These are phyloP conservation scores for Nasonia oneida DNA, from an alignment of 2,888 invertebrate genomes.

Conservation along the genomic window DNA sequence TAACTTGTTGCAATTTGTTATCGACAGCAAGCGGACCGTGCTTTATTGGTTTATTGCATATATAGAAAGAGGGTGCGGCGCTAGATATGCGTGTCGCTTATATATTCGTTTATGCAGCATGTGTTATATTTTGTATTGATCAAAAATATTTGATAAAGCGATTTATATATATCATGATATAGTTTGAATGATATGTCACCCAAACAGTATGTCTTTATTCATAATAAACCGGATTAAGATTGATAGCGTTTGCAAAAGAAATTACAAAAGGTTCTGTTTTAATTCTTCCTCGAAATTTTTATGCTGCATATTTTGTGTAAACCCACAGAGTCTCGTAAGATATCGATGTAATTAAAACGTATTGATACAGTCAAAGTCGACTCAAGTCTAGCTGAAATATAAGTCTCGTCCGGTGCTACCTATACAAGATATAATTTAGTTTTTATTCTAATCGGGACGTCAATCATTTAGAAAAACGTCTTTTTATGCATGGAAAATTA, in stretches of 20 bases:
- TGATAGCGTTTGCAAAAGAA: conserved; percentile 63
- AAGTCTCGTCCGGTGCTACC: conserved; percentile 38
- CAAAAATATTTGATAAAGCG: conserved; percentile 66
- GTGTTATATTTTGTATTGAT: conserved; percentile 64
- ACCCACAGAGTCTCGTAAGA: background rate
- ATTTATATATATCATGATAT: background rate
- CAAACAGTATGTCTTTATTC: conserved; percentile 71
- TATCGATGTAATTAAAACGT: background rate
- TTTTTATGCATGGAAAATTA: background rate
- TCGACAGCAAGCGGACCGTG: conserved; percentile 57
- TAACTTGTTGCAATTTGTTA: conserved; percentile 24
- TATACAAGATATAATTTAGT: background rate
- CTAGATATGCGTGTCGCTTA: conserved; percentile 65
- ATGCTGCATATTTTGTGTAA: background rate
- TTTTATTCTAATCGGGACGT: background rate
- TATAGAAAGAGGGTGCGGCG: conserved; percentile 70
- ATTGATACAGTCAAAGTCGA: background rate
- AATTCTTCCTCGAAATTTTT: background rate
- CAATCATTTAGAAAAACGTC: conserved; percentile 9
- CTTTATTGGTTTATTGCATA: conserved; percentile 63
- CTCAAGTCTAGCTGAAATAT: conserved; percentile 26
- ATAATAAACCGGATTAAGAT: conserved; percentile 74
- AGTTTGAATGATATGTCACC: conserved; percentile 74
- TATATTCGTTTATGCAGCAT: conserved; percentile 57
- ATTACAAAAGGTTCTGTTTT: background rate